Evolutionary conservation across 2,797 vertebrate genomes (phyloP), one percentile per base, ranked within the genome.

Genomic region (Bryconaethiops microstoma): DNA sequence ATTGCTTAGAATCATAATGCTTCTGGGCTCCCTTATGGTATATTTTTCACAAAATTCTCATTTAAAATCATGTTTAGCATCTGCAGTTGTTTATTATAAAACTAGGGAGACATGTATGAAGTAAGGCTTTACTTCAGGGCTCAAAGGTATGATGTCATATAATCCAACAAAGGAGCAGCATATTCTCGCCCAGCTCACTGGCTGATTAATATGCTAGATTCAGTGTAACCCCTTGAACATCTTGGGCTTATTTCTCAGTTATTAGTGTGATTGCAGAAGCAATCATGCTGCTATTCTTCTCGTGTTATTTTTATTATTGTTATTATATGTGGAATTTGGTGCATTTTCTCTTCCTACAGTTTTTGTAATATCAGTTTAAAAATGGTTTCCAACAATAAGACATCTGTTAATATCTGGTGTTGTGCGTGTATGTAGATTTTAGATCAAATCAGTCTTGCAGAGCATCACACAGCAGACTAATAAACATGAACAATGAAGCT

Each of bases 131-230:
- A 25, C 76, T 52, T 74, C 42, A 42, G 74, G 70, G 69, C 54
- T 40, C 57, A 25, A 62, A 74, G 45, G 45, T 62, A 77, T 48
- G 62, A 42, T 52, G 76, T 74, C 62, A 74, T 78, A 78, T 78
- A 74, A 81, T 65, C 54, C 21, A 76, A 12, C n/a, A 63, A 68
- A 68, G 21, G 50, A 65, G 35, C 50, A 65, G 35, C 39, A 17
- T 42, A 12, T 76, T 72, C 40, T 54, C 74, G 62, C 40, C 52
- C 14, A 10, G 45, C 25, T 67, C 29, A n/a, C 64, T 69, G 10
- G 52, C 60, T 21, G 50, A 40, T 62, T 68, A 68, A 62, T 67
- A 35, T 64, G 12, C 54, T 74, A 17, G 4, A n/a, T 81, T 70
- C 69, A 52, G 68, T 78, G 42, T 23, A 68, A n/a, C 9, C 12